A percentile compares a stretch with the other conserved stretches of the same genome.
Conservation (phyloP, 1,140 invertebrate species). For the Drosophila micromelanica region DNA sequence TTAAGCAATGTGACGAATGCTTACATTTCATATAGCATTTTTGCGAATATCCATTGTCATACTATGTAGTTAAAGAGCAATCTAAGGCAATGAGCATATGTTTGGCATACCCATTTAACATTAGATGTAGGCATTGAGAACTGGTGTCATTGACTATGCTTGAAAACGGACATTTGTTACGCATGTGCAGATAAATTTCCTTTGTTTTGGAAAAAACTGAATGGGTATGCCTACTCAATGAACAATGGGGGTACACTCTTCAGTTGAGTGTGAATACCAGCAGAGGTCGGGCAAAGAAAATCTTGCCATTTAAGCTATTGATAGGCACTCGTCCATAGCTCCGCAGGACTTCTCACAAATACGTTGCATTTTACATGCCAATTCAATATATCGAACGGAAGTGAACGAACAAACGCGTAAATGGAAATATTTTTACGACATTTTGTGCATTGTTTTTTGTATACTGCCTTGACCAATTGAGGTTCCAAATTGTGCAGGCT, state of each 20-base stretch:
- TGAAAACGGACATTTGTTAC: constrained; percentile 64
- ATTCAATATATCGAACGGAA: constrained; percentile 60
- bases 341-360: constrained; percentile 62
- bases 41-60: constrained; percentile 9
- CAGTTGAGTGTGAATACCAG: constrained; percentile 71
- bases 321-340: constrained; percentile 73
- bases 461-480: constrained; percentile 51
- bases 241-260: constrained; percentile 63
- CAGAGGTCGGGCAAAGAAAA: constrained; percentile 45
- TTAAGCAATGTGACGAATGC: not conserved
- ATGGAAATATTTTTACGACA: constrained; percentile 52
- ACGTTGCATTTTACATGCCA: constrained; percentile 71
- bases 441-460: constrained; percentile 37
- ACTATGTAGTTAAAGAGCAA: constrained; percentile 16
- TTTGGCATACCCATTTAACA: constrained; percentile 40
- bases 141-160: constrained; percentile 49
- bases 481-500: constrained; percentile 29
- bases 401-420: constrained; percentile 44
- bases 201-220: constrained; percentile 53
- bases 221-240: constrained; percentile 62
- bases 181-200: constrained; percentile 62
- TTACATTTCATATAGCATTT: not conserved
- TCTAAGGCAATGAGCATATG: constrained; percentile 6
- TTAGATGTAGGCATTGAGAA: constrained; percentile 55
- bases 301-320: constrained; percentile 59